These are phyloP conservation scores for Henricia sp. DNA, from an alignment of 53 echinoderm and acorn worm species.

Conservation along the genomic window DNA sequence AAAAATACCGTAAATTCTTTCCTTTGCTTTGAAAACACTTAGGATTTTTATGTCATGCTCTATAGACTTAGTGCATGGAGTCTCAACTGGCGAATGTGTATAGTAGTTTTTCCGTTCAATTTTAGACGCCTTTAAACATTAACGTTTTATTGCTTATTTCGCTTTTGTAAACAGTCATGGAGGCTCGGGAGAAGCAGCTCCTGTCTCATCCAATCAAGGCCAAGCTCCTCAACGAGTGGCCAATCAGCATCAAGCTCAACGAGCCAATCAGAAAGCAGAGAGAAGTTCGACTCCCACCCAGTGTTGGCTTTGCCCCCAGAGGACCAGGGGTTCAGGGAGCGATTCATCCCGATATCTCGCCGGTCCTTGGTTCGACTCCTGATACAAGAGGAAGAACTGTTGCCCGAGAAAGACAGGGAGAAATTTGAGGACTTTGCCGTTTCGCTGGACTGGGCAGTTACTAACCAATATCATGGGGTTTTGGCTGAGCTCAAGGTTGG, in stretches of 20 bases:
- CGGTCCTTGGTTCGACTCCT: constrained; percentile 83
- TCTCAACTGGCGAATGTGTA: too few relatives aligned
- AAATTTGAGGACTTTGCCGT: constrained; percentile 93
- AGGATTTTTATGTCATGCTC: too few relatives aligned
- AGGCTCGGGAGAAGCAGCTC: neutral
- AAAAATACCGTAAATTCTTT: too few relatives aligned
- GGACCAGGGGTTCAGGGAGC: constrained; percentile 77
- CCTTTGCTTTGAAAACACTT: too few relatives aligned
- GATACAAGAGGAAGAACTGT: constrained; percentile 85
- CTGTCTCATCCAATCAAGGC: constrained; percentile 34
- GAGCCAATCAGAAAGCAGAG: constrained; percentile 30
- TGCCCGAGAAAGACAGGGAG: constrained; percentile 70
- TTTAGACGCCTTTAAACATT: too few relatives aligned
- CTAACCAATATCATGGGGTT: constrained; percentile 88
- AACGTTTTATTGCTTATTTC: too few relatives aligned
- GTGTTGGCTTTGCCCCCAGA: constrained; percentile 70
- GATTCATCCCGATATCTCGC: constrained; percentile 96
- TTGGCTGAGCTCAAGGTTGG: constrained; percentile 87
- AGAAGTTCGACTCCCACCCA: constrained; percentile 39
- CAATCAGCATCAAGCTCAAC: constrained; percentile 9
- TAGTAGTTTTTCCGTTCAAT: too few relatives aligned
- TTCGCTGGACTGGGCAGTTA: constrained; percentile 84
- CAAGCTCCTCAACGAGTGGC: constrained; percentile 14
- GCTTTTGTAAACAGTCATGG: constrained; percentile 38
- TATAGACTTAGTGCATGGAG: too few relatives aligned